A percentile compares a stretch with the other conserved stretches of the same genome.
These are phyloP conservation scores for Holotrichia oblita DNA, from an alignment of 1,140 invertebrate genomes.

Conservation along the genomic window DNA sequence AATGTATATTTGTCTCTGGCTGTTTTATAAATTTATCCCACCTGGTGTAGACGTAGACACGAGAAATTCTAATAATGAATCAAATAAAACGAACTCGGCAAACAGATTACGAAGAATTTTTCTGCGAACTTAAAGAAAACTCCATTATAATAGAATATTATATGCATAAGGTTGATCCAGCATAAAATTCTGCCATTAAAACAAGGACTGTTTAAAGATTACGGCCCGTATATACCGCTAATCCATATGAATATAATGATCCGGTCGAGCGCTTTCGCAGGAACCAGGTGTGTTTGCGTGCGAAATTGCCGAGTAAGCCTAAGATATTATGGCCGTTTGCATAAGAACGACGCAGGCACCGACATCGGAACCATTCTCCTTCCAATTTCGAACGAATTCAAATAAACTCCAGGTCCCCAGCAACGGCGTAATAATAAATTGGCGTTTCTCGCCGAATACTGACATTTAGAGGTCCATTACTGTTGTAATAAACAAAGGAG, in stretches of 20 bases:
- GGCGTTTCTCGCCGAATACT: neutral
- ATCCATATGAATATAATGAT: conserved; percentile 48
- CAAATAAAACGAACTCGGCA: neutral
- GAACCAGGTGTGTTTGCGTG: conserved; percentile 47
- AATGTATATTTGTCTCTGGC: neutral
- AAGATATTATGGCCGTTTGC: conserved; percentile 47
- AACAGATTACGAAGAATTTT: conserved; percentile 20
- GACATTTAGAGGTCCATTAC: neutral
- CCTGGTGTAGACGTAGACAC: neutral
- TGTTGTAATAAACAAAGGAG: neutral
- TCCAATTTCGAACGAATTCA: conserved; percentile 46
- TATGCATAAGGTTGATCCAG: conserved; percentile 29
- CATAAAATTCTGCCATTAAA: conserved; percentile 42
- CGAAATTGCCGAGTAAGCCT: conserved; percentile 45
- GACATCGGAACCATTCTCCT: conserved; percentile 37
- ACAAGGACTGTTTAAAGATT: conserved; percentile 46
- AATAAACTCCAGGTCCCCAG: conserved; percentile 19
- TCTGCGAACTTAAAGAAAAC: conserved; percentile 24
- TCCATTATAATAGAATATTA: conserved; percentile 30
- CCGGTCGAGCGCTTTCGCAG: conserved; percentile 29
- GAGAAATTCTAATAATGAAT: neutral
- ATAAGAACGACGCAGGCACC: conserved; percentile 43
- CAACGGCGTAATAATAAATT: conserved; percentile 9
- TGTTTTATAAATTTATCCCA: neutral
- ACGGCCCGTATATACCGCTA: conserved; percentile 43